A percentile compares a stretch with the other conserved stretches of the same genome.
These are phyloP conservation scores for Drosophila paramelanica DNA, from an alignment of 2,888 invertebrate genomes.

Conservation along the genomic window DNA sequence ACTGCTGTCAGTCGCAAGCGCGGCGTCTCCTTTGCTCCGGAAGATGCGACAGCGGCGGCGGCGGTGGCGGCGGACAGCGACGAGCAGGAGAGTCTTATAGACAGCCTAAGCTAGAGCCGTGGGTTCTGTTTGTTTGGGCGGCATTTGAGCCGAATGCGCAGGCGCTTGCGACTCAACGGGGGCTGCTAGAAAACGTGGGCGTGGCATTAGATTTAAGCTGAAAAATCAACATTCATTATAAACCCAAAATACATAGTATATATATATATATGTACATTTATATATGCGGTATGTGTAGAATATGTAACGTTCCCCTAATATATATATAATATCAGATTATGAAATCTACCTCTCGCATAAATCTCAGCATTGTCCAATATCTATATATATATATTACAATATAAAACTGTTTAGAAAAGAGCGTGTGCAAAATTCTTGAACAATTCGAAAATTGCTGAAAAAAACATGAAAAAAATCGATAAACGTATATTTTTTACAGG, in stretches of 20 bases:
- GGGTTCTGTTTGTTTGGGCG: background rate
- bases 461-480: too few relatives aligned
- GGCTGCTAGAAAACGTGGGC: slow-evolving; percentile 23
- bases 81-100: slow-evolving; percentile 20
- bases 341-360: slow-evolving; percentile 13
- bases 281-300: slow-evolving; percentile 7
- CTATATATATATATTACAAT: background rate
- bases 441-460: too few relatives aligned
- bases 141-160: slow-evolving; percentile 54
- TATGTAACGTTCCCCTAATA: slow-evolving; percentile 23
- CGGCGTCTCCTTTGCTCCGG: slow-evolving; percentile 32
- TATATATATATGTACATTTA: slow-evolving; percentile 5
- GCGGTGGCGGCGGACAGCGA: slow-evolving; percentile 17
- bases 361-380: background rate
- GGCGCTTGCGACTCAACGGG: slow-evolving; percentile 52
- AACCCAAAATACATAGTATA: slow-evolving; percentile 4
- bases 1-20: slow-evolving; percentile 48
- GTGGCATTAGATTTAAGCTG: slow-evolving; percentile 37
- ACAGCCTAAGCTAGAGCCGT: slow-evolving; percentile 34
- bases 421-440: too few relatives aligned
- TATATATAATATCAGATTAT: slow-evolving; percentile 8
- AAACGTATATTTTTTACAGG: too few relatives aligned
- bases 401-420: background rate
- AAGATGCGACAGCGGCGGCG: slow-evolving; percentile 19
- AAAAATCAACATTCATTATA: slow-evolving; percentile 41